Evolutionary conservation across 2,113 vertebrate genomes (phyloP).

Genomic region (Emydura subglobosa): DNA sequence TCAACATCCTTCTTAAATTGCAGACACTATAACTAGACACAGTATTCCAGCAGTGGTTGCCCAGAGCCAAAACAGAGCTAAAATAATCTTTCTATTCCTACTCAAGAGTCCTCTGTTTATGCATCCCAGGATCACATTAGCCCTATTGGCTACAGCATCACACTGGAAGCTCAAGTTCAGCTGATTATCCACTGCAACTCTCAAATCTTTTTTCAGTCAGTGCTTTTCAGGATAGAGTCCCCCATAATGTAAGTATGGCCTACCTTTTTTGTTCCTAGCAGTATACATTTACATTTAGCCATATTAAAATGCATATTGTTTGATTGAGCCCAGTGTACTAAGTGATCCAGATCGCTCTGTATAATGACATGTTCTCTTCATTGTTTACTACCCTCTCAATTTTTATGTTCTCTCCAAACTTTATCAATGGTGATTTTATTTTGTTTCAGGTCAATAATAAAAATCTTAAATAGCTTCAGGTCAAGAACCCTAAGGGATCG

Average conservation of each 20-base stretch:
- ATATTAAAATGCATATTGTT: too few relatives aligned
- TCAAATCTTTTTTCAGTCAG: neutral
- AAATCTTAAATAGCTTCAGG: too few relatives aligned
- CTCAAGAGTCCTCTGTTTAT: neutral
- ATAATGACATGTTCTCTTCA: too few relatives aligned
- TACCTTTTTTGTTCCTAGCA: neutral
- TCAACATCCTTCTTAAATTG: neutral
- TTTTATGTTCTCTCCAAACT: too few relatives aligned
- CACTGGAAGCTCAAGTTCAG: neutral
- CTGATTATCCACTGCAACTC: neutral
- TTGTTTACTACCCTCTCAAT: too few relatives aligned
- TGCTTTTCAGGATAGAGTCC: neutral
- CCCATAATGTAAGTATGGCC: neutral
- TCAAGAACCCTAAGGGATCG: too few relatives aligned
- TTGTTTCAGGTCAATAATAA: too few relatives aligned
- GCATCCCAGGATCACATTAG: neutral
- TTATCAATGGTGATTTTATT: too few relatives aligned
- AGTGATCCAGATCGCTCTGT: too few relatives aligned
- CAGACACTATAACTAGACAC: neutral
- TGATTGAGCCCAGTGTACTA: too few relatives aligned
- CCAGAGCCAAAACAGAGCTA: neutral
- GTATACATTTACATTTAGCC: too few relatives aligned
- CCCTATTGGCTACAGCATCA: neutral
- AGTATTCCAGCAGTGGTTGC: neutral
- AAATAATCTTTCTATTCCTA: neutral